Evolutionary conservation across 2,888 invertebrate species (phyloP), one percentile per base, ranked within the genome.

Genomic region (Stenurella melanura): DNA sequence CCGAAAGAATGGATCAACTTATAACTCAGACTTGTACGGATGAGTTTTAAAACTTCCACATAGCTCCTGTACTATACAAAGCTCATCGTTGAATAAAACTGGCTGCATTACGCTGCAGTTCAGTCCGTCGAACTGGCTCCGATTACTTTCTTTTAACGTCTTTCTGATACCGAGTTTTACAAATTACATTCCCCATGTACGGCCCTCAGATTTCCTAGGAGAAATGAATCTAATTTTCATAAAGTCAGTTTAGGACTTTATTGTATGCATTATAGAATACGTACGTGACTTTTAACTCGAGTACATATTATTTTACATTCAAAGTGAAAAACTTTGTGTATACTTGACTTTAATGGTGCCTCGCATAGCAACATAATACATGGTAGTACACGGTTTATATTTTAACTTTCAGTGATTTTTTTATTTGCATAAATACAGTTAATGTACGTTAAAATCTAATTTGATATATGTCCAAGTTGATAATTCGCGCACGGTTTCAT

Each of bases 131-230:
- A 68, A 68, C 38, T 42, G 73, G 26, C 76, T 50, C 70, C 73
- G 38, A 58, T 73, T 64, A 64, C 64, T 61, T 73, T 26, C 60
- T 74, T 66, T 69, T 69, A 69, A 69, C 69, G 58, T 19, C 57
- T 68, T 69, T 19, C 34, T 30, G 69, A 58, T 69, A 69, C 58
- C 11, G 38, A 58, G 58, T 19, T 58, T 18, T 57, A 68, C 74
- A 74, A 75, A 75, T 75, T 75, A 64, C 74, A 69, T 70, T 70
- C 54, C 57, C 56, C 70, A 50, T 17, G 74, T 42, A 57, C 70
- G 57, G 34, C 63, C n/a, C 63, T 30, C 56, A 64, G 74, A 75
- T 75, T 75, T 75, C 74, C 74, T 75, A 70, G 58, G 74, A 75
- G 74, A 42, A 63, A 56, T 64, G 26, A 70, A 75, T 70, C 70